phyloP scores from a whole-genome alignment of 2,888 invertebrate species.

The Therioaphis trifolii region DNA sequence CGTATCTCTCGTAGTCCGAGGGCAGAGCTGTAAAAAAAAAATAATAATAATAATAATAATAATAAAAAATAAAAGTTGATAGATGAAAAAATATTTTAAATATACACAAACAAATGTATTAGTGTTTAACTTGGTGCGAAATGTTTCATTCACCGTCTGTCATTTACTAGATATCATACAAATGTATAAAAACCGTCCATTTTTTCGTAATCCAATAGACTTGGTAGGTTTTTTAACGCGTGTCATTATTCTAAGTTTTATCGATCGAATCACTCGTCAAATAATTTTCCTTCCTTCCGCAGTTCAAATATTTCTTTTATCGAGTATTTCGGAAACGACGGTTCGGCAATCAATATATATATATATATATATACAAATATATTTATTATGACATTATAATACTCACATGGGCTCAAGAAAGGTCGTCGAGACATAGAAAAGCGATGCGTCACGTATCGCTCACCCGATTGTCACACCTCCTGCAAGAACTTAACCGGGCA shows the following conservation, averaged over 20 bases:
- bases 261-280: too few species aligned
- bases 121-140: neutral
- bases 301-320: too few species aligned
- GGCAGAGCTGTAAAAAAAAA: constrained; percentile 44
- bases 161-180: too few species aligned
- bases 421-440: constrained; percentile 61
- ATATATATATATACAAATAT: neutral
- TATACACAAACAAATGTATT: neutral
- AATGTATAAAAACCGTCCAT: too few species aligned
- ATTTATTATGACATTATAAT: neutral
- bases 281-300: too few species aligned
- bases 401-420: constrained; percentile 60
- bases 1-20: constrained; percentile 60
- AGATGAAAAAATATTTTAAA: too few species aligned
- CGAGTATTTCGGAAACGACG: neutral
- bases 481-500: constrained; percentile 95
- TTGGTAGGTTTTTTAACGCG: too few species aligned
- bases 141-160: too few species aligned
- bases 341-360: neutral
- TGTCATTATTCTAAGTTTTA: too few species aligned
- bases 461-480: constrained; percentile 83
- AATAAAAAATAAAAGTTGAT: too few species aligned
- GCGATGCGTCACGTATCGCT: constrained; percentile 62
- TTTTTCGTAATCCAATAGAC: too few species aligned
- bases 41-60: too few species aligned